Evolutionary conservation across 2,888 invertebrate genomes (phyloP).

Genomic region (Drosophila algonquin): DNA sequence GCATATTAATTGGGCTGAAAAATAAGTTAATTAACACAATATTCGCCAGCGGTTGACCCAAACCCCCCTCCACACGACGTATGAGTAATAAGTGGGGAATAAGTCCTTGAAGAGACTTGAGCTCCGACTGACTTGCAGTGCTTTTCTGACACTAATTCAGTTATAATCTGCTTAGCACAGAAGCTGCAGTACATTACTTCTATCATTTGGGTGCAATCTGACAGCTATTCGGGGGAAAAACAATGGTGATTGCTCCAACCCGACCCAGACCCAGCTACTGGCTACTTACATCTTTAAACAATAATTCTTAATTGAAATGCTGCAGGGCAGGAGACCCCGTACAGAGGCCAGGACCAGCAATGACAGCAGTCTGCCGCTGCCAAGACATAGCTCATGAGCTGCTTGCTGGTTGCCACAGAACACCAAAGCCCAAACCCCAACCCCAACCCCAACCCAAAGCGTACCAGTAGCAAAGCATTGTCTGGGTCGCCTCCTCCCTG

Average conservation of each 20-base stretch:
- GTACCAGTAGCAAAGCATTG: constrained; percentile 30
- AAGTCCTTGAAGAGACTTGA: background rate
- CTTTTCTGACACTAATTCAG: constrained; percentile 14
- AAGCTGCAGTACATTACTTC: constrained; percentile 6
- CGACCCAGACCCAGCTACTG: constrained; percentile 8
- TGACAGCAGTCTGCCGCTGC: constrained; percentile 64
- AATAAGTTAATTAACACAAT: constrained; percentile 40
- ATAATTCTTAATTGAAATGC: constrained; percentile 77
- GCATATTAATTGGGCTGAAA: constrained; percentile 50
- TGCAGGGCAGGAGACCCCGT: constrained; percentile 54
- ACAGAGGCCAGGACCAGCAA: constrained; percentile 49
- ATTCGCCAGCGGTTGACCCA: constrained; percentile 31
- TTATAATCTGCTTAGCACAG: constrained; percentile 43
- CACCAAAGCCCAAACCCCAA: constrained; percentile 11
- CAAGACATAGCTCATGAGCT: constrained; percentile 68
- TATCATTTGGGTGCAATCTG: background rate
- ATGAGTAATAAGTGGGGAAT: constrained; percentile 6
- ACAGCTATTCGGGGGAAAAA: constrained; percentile 3
- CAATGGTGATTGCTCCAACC: constrained; percentile 14
- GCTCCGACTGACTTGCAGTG: background rate
- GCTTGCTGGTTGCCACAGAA: constrained; percentile 24
- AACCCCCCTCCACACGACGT: constrained; percentile 14
- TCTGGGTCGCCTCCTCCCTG: constrained; percentile 16
- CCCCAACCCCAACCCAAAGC: constrained; percentile 18
- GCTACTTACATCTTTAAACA: constrained; percentile 62